Conservation (phyloP, 2,797 vertebrate genomes). For the Lagorchestes hirsutus region DNA sequence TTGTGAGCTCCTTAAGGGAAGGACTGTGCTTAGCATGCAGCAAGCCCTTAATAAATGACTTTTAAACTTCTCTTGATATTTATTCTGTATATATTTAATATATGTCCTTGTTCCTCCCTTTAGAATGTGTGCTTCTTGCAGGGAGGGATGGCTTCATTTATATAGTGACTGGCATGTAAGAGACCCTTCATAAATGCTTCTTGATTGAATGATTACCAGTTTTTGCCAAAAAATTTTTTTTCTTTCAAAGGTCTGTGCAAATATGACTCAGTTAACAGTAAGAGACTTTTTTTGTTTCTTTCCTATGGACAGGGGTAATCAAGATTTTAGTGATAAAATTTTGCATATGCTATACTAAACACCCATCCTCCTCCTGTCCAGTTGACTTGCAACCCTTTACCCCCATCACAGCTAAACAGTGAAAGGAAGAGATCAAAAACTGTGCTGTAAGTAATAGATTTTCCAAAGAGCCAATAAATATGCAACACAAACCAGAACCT, state of each 20-base stretch:
- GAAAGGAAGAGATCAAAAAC: background rate
- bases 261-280: slow-evolving; percentile 27
- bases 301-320: background rate
- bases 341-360: background rate
- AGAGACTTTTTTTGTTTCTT: slow-evolving; percentile 12
- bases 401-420: background rate
- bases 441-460: slow-evolving; percentile 23
- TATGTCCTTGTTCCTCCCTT: background rate
- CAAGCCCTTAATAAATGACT: background rate
- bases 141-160: background rate
- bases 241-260: background rate
- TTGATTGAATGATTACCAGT: background rate
- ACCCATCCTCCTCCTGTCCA: background rate
- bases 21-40: background rate
- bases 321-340: background rate
- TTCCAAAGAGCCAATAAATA: slow-evolving; percentile 41
- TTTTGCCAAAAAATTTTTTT: background rate
- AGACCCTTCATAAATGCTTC: background rate
- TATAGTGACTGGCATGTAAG: background rate
- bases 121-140: background rate
- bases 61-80: background rate
- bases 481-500: slow-evolving; percentile 4
- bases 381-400: background rate
- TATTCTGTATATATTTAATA: background rate
- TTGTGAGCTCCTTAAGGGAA: background rate